Percentiles rank a stretch among this genome's conserved stretches.
These are phyloP conservation scores for Philypnodon macrostomus DNA, from an alignment of 2,797 vertebrate genomes.

Conservation along the genomic window DNA sequence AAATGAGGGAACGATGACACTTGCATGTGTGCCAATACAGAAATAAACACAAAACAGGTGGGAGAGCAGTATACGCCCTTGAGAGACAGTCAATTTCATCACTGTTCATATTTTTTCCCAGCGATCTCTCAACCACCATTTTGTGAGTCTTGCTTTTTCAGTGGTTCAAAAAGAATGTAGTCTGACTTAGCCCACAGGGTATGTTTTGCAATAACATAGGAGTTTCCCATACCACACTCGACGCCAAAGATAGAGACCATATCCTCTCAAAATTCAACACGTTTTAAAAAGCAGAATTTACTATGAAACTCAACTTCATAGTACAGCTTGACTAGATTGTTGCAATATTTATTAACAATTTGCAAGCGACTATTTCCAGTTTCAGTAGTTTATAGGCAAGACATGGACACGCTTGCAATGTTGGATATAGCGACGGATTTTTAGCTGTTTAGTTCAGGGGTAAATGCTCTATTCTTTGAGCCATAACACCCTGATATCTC, in stretches of 20 bases:
- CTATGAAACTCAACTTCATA: slow-evolving; percentile 29
- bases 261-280: slow-evolving; percentile 22
- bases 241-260: slow-evolving; percentile 31
- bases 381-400: slow-evolving; percentile 49
- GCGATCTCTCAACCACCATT: slow-evolving; percentile 26
- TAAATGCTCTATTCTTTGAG: too few species aligned
- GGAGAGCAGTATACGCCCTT: slow-evolving; percentile 35
- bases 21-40: slow-evolving; percentile 57
- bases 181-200: slow-evolving; percentile 25
- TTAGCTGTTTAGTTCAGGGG: too few species aligned
- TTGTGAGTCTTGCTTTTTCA: slow-evolving; percentile 22
- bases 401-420: slow-evolving; percentile 42
- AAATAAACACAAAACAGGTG: slow-evolving; percentile 73
- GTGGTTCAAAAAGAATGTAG: slow-evolving; percentile 24
- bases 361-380: slow-evolving; percentile 48
- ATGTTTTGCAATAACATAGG: slow-evolving; percentile 16
- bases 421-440: too few species aligned
- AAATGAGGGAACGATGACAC: slow-evolving; percentile 65
- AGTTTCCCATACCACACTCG: slow-evolving; percentile 33
- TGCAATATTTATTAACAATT: slow-evolving; percentile 60
- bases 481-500: too few species aligned
- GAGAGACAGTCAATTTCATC: slow-evolving; percentile 47
- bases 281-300: slow-evolving; percentile 30
- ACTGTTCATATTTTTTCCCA: slow-evolving; percentile 42
- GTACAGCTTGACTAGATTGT: slow-evolving; percentile 47